A percentile compares a stretch with the other conserved stretches of the same genome.
These are phyloP conservation scores for Condylura cristata DNA, from an alignment of 2,113 vertebrate genomes.

Conservation along the genomic window DNA sequence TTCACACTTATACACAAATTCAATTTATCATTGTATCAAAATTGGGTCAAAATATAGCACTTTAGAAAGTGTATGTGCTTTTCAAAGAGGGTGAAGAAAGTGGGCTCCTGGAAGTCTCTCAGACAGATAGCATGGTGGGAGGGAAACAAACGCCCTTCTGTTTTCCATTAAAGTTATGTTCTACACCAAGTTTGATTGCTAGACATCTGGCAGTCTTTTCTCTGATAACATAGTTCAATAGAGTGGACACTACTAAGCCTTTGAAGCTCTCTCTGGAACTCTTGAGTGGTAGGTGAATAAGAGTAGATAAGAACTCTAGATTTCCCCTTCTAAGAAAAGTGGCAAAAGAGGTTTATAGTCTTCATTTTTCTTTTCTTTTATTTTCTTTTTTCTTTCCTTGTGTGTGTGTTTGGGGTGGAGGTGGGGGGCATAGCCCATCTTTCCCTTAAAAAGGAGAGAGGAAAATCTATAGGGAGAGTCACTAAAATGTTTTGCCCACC, in stretches of 20 bases:
- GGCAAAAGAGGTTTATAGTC: conserved; percentile 38
- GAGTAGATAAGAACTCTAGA: conserved; percentile 61
- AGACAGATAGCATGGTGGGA: conserved; percentile 73
- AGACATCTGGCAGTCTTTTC: conserved; percentile 79
- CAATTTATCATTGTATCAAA: conserved; percentile 45
- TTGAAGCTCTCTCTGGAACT: conserved; percentile 70
- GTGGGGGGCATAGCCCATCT: no score
- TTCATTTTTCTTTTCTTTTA: conserved; percentile 35
- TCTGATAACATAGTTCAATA: conserved; percentile 74
- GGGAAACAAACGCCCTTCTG: conserved; percentile 74
- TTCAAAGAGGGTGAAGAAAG: conserved; percentile 58
- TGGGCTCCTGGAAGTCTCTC: conserved; percentile 73
- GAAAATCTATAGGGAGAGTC: background rate
- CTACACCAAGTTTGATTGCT: conserved; percentile 77
- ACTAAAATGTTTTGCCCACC: background rate
- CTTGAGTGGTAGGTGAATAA: conserved; percentile 55
- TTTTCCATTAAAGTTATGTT: conserved; percentile 82
- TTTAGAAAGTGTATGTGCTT: conserved; percentile 55
- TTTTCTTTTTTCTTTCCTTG: conserved; percentile 49
- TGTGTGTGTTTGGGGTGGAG: no score
- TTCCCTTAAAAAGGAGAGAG: background rate
- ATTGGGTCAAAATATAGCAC: conserved; percentile 60
- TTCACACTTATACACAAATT: conserved; percentile 58
- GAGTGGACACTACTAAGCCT: conserved; percentile 61
- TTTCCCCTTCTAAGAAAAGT: conserved; percentile 44